Base-by-base conservation (phyloP, 2,113 vertebrate genomes). In the Cottus gobio region DNA sequence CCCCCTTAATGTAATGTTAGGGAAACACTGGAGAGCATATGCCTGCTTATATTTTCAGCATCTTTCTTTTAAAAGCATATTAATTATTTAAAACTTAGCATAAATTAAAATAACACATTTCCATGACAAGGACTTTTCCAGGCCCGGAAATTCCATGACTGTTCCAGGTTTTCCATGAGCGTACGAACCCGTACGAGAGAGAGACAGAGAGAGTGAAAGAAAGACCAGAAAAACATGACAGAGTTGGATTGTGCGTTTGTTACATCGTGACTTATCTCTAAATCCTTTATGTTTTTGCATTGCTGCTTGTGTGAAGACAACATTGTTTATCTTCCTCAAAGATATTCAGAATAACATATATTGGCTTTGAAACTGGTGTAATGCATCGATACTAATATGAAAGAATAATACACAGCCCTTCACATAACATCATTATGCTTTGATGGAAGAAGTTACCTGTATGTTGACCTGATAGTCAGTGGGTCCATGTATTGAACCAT, bases 391-490 rank as follows among this genome's bases (percentile, higher is more conserved):
- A 37, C 22, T 11, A 18, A 18, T 46, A 28, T 16, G 26, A 3
- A 58, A 54, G 7, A 57, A 28, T 2, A 57, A 30, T 28, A 28
- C 3, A 34, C 9, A 62, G 4, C 1, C 20, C 5, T 4, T 62
- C 4, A 26, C 15, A 37, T n/a, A 39, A 30, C 15, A 37, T 66
- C 18, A 24, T 22, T 46, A 20, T 24, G 60, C 26, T 1, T 58
- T 24, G 0, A 16, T 34, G 22, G 9, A 10, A 42, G 48, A 37
- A 12, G 10, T 13, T 95, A 98, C 97, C 97, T 98, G 97, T 92
- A 98, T 98, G 91, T 97, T 98, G 91, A 98, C 97, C 94, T 97
- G 97, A 90, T 98, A 98, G 89, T 98, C 97, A 22, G 96, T 97
- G 78, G 97, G 97, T 68, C 97, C 97, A 34, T 98, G 97, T 93